Evolutionary conservation across 2,113 vertebrate genomes (phyloP).

Genomic region (Phaethornis superciliosus): DNA sequence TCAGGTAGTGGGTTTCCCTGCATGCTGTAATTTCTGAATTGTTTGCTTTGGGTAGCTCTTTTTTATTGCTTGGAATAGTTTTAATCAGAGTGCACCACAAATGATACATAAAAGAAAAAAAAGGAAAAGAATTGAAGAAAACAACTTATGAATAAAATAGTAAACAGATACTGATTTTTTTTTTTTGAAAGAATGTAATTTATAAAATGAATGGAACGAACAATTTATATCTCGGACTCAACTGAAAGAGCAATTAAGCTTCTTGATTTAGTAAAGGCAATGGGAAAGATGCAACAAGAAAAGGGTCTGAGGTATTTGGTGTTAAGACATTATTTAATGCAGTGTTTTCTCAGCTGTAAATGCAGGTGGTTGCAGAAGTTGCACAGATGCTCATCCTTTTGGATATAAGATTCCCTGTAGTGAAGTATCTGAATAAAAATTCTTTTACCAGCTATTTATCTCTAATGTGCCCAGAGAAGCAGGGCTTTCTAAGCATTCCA

Average conservation of each 20-base stretch:
- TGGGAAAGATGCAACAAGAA: not conserved
- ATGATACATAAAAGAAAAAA: not conserved
- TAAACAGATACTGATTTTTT: not conserved
- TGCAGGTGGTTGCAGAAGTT: not conserved
- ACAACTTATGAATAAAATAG: not conserved
- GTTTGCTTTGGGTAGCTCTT: not conserved
- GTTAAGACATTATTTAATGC: not conserved
- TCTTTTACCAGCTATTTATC: not conserved
- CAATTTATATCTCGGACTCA: not conserved
- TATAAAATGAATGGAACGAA: not conserved
- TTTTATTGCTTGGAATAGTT: not conserved
- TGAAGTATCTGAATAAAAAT: not conserved
- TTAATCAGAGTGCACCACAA: not conserved
- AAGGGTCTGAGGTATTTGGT: not conserved
- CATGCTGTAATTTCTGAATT: not conserved
- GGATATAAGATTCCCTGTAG: not conserved
- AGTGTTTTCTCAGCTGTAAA: slow-evolving; percentile 11
- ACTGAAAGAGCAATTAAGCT: not conserved
- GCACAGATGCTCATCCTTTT: not conserved
- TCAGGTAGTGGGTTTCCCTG: not conserved
- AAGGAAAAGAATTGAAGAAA: not conserved
- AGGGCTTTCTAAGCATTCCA: not conserved
- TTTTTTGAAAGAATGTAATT: not conserved
- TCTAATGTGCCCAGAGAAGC: not conserved
- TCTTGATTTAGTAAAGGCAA: not conserved